phyloP scores from a whole-genome alignment of 1,140 invertebrate species.

The Tetragnatha versicolor region DNA sequence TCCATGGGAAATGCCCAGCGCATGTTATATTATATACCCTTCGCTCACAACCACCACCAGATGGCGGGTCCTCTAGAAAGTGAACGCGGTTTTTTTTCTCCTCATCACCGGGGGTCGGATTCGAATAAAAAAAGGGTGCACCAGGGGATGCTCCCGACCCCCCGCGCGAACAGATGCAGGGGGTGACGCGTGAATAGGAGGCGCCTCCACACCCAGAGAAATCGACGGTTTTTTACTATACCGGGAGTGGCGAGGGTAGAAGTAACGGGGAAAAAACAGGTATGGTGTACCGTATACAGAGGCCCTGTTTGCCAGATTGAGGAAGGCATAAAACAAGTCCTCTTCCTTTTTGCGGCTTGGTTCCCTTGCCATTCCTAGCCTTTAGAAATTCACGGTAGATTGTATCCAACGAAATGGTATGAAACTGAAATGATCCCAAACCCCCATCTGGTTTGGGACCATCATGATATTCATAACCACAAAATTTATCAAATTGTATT shows the following conservation, averaged over 20 bases:
- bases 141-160: neutral
- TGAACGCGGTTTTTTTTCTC: conserved; percentile 34
- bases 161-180: conserved; percentile 31
- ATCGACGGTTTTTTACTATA: conserved; percentile 23
- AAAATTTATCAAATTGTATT: no score
- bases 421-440: no score
- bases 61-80: conserved; percentile 2
- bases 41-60: neutral
- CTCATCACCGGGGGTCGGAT: no score
- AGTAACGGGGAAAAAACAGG: conserved; percentile 27
- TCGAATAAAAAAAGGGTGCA: conserved; percentile 45
- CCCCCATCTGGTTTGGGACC: no score
- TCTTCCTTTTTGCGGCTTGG: no score
- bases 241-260: neutral
- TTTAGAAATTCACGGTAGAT: no score
- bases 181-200: neutral
- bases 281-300: no score
- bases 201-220: conserved; percentile 33
- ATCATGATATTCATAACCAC: no score
- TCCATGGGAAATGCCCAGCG: conserved; percentile 36
- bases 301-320: no score
- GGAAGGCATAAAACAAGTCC: no score
- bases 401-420: no score
- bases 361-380: no score
- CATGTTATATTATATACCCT: neutral